phyloP scores from a whole-genome alignment of 2,888 invertebrate species.

The Laspeyria flexula region DNA sequence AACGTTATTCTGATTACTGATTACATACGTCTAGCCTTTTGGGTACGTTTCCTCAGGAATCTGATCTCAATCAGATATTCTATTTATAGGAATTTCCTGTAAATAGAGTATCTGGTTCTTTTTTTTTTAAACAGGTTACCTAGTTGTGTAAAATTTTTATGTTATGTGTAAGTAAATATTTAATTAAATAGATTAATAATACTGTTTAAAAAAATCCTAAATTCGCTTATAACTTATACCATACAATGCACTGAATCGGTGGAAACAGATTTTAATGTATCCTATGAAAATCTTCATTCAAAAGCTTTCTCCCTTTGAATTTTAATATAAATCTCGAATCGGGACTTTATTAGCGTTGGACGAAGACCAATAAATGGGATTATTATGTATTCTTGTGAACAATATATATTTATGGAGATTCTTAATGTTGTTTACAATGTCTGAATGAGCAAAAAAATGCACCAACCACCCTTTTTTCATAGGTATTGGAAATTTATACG shows the following conservation, averaged over 20 bases:
- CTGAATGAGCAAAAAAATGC: neutral
- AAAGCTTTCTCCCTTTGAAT: conserved; percentile 77
- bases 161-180: no score
- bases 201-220: no score
- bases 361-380: conserved; percentile 73
- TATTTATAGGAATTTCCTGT: no score
- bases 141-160: no score
- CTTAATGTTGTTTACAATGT: conserved; percentile 11
- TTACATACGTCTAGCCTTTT: no score
- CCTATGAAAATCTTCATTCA: conserved; percentile 84
- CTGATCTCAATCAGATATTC: no score
- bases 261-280: conserved; percentile 85
- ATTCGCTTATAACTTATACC: conserved; percentile 44
- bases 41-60: no score
- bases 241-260: conserved; percentile 60
- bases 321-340: conserved; percentile 82
- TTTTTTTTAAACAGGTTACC: no score
- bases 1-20: no score
- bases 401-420: conserved; percentile 31
- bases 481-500: no score
- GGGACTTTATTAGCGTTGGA: conserved; percentile 81
- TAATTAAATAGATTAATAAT: neutral
- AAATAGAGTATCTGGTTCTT: no score
- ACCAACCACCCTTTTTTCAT: neutral
- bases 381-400: conserved; percentile 62